A percentile compares a stretch with the other conserved stretches of the same genome.
phyloP scores from a whole-genome alignment of 2,888 invertebrate species.

The Thera britannica region DNA sequence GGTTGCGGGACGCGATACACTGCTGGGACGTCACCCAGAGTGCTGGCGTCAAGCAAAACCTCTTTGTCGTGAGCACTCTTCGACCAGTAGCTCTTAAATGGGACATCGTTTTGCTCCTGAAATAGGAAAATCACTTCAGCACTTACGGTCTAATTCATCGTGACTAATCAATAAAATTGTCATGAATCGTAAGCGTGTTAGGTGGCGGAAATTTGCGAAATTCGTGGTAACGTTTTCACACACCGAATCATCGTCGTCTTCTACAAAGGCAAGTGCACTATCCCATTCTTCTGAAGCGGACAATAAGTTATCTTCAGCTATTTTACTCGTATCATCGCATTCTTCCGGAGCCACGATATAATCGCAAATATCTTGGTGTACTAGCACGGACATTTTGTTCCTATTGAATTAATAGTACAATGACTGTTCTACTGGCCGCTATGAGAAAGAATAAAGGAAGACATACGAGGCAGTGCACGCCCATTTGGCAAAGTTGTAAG shows the following conservation, averaged over 20 bases:
- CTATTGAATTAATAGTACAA: constrained; percentile 44
- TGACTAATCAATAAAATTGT: constrained; percentile 25
- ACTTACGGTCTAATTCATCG: constrained; percentile 27
- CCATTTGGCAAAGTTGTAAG: constrained; percentile 56
- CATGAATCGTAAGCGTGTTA: constrained; percentile 24
- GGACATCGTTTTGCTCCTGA: constrained; percentile 68
- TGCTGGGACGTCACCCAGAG: constrained; percentile 87
- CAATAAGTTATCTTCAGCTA: constrained; percentile 26
- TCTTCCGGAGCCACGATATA: constrained; percentile 35
- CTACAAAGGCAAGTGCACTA: constrained; percentile 27
- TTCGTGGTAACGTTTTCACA: constrained; percentile 17
- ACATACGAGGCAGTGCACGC: constrained; percentile 42
- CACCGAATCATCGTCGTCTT: constrained; percentile 40
- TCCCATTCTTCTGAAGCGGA: constrained; percentile 27
- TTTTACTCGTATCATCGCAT: constrained; percentile 26
- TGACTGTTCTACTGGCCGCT: constrained; percentile 50
- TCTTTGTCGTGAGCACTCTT: constrained; percentile 62
- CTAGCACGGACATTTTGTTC: constrained; percentile 41
- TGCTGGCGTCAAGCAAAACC: constrained; percentile 83
- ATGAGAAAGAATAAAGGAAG: constrained; percentile 57
- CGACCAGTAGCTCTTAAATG: constrained; percentile 64
- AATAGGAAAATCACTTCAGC: constrained; percentile 36
- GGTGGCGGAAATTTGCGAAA: constrained; percentile 9
- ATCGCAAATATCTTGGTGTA: constrained; percentile 34
- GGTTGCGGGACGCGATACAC: constrained; percentile 86